Conservation (phyloP, 2,888 invertebrate species). For the Eudasyphora cyanicolor region DNA sequence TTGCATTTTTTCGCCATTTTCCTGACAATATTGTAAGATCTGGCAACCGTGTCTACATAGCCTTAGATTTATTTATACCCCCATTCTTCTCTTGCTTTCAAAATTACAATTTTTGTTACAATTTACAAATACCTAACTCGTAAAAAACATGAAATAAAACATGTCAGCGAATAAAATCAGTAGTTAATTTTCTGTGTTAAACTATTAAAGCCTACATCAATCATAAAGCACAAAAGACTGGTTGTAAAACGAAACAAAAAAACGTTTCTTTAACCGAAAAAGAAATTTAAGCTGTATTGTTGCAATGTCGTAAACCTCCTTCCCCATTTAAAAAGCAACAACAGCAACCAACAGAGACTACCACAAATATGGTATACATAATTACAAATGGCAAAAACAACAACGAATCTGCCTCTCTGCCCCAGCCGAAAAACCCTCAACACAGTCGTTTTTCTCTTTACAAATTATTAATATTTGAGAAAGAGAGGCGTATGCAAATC, state of each 20-base stretch:
- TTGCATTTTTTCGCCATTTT: no score
- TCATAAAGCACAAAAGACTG: background rate
- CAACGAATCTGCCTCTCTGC: no score
- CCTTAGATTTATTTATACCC: no score
- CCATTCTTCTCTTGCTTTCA: background rate
- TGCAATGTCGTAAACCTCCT: constrained; percentile 1
- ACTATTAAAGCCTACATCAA: background rate
- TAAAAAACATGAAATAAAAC: no score
- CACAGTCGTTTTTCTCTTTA: no score
- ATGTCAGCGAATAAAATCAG: background rate
- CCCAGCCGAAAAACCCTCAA: background rate
- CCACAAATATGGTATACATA: no score
- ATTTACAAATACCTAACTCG: no score
- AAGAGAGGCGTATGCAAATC: constrained; percentile 30
- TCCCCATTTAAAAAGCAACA: background rate
- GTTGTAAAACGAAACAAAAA: background rate
- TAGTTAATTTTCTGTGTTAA: background rate
- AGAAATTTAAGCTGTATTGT: background rate
- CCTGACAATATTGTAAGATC: no score
- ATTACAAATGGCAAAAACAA: background rate
- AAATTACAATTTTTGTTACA: no score
- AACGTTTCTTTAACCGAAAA: no score
- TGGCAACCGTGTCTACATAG: no score
- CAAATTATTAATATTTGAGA: background rate
- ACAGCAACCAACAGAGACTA: background rate